Percentiles rank a stretch among this genome's conserved stretches.
Evolutionary conservation across 2,113 vertebrate species (phyloP).

Genomic region (Podarcis muralis): DNA sequence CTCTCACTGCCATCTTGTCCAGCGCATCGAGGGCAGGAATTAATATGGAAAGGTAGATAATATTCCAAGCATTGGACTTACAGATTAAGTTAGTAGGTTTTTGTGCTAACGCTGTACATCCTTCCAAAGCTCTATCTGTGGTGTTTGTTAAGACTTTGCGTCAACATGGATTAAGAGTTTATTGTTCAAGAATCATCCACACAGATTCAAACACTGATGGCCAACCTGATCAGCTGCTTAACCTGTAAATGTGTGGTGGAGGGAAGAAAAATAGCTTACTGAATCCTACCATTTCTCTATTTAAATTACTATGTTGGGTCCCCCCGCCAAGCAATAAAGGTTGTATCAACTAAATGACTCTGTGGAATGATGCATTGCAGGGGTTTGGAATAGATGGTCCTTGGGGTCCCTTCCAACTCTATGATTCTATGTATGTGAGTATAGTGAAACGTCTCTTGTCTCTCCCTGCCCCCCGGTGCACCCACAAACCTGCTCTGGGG

Average conservation of each 20-base stretch:
- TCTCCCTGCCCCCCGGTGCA: no score
- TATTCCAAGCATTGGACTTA: not conserved
- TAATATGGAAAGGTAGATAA: conserved; percentile 88
- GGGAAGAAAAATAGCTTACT: not conserved
- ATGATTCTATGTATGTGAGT: no score
- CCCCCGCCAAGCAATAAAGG: not conserved
- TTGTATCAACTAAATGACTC: not conserved
- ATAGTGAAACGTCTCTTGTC: no score
- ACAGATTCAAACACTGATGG: not conserved
- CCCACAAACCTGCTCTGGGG: no score
- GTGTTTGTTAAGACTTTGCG: not conserved
- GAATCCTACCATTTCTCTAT: not conserved
- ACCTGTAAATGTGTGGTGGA: not conserved
- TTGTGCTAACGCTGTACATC: not conserved
- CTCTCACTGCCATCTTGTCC: conserved; percentile 88
- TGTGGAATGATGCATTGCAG: no score
- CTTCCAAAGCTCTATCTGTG: not conserved
- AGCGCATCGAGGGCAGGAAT: conserved; percentile 90
- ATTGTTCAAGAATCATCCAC: not conserved
- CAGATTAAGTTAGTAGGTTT: not conserved
- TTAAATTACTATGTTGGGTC: not conserved
- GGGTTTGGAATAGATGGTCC: no score
- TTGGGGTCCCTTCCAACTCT: no score
- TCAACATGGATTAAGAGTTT: not conserved
- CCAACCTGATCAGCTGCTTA: not conserved